Percentiles rank a stretch among this genome's conserved stretches.
These are phyloP conservation scores for Pseudochirops cupreus DNA, from an alignment of 2,797 vertebrate genomes.

Conservation along the genomic window DNA sequence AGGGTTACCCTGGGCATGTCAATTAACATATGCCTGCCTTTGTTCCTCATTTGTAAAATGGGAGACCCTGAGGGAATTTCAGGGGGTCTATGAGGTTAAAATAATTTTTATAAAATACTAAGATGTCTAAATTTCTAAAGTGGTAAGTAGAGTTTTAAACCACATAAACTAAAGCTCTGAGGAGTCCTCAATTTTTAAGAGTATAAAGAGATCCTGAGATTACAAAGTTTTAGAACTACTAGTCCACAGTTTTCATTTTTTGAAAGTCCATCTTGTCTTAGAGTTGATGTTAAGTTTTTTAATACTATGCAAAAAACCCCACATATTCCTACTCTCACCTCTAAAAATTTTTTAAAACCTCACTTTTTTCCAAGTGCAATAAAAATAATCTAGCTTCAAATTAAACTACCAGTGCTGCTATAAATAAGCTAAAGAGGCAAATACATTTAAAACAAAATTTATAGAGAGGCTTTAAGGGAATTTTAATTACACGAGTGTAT, in stretches of 20 bases:
- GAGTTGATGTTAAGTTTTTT: neutral
- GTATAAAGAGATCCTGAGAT: neutral
- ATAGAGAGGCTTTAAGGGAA: neutral
- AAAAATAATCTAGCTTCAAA: neutral
- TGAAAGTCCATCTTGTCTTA: neutral
- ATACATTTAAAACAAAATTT: neutral
- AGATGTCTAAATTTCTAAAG: neutral
- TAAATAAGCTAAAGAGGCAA: neutral
- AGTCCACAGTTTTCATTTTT: neutral
- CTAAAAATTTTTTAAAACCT: neutral
- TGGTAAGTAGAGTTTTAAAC: neutral
- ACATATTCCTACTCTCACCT: neutral
- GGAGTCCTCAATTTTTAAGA: neutral
- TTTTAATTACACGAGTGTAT: neutral
- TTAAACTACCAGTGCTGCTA: neutral
- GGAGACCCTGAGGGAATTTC: neutral
- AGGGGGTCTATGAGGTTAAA: neutral
- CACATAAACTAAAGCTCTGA: neutral
- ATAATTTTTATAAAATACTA: neutral
- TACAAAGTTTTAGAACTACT: neutral
- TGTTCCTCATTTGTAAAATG: neutral
- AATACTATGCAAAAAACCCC: neutral
- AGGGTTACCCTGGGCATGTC: neutral
- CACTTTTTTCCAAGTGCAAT: neutral
- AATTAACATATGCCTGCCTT: neutral